These are phyloP conservation scores for Cosmia trapezina DNA, from an alignment of 2,888 invertebrate genomes.

Conservation along the genomic window DNA sequence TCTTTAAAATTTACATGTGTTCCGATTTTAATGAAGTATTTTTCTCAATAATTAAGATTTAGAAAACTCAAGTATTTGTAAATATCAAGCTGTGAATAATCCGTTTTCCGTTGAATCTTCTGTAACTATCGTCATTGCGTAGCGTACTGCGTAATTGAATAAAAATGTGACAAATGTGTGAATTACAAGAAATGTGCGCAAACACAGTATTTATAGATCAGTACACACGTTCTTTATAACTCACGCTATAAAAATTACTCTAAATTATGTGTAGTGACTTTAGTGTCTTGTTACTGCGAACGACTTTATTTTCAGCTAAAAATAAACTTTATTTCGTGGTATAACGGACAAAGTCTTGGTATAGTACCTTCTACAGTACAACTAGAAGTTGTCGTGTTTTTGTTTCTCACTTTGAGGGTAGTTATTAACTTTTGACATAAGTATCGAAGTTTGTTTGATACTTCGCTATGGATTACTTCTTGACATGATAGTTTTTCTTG, in stretches of 20 bases:
- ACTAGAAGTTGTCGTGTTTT: neutral
- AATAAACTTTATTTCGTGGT: slow-evolving; percentile 51
- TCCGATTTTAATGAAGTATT: too few relatives aligned
- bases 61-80: too few relatives aligned
- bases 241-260: slow-evolving; percentile 63
- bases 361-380: neutral
- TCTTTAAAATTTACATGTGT: too few relatives aligned
- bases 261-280: slow-evolving; percentile 62
- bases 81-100: too few relatives aligned
- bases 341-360: slow-evolving; percentile 4
- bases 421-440: slow-evolving; percentile 31
- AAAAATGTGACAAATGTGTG: slow-evolving; percentile 77
- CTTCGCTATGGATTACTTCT: slow-evolving; percentile 18
- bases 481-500: slow-evolving; percentile 4
- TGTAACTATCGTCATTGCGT: neutral
- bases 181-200: slow-evolving; percentile 76
- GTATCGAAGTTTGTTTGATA: slow-evolving; percentile 35
- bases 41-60: too few relatives aligned
- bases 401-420: neutral
- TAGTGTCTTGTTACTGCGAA: slow-evolving; percentile 58
- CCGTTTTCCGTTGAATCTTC: slow-evolving; percentile 31
- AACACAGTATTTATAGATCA: slow-evolving; percentile 69
- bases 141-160: slow-evolving; percentile 58
- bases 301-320: slow-evolving; percentile 56
- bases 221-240: slow-evolving; percentile 61